Conservation (phyloP, 2,113 vertebrate species). For the Bubo scandiacus region DNA sequence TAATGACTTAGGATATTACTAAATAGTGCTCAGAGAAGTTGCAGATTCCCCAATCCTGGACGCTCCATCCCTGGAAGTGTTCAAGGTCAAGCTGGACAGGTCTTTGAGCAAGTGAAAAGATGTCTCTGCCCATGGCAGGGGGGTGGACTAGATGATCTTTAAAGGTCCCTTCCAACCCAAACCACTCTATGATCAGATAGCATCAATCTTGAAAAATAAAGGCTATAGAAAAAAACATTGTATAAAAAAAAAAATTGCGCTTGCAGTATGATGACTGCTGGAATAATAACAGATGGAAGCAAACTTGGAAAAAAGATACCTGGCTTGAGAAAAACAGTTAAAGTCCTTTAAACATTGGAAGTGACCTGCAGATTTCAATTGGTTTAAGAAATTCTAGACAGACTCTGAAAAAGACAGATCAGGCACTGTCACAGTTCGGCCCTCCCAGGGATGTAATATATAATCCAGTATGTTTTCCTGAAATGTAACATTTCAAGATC, state of each 20-base stretch:
- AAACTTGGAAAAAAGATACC: background rate
- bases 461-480: background rate
- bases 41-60: background rate
- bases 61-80: background rate
- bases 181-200: background rate
- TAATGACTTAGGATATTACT: background rate
- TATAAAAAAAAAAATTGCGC: background rate
- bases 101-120: background rate
- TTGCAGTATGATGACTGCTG: background rate
- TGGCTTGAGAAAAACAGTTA: background rate
- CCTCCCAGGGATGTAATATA: background rate
- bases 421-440: background rate
- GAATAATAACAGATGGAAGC: background rate
- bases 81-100: background rate
- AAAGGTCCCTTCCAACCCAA: background rate
- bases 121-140: background rate
- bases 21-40: background rate
- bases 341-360: background rate
- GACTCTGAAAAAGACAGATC: constrained; percentile 5
- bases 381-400: background rate
- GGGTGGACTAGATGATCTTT: background rate
- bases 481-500: background rate
- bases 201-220: background rate
- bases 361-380: background rate
- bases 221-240: background rate